Percentiles rank a stretch among this genome's conserved stretches.
Conservation (phyloP, 2,797 vertebrate genomes). For the Taenioides sp. region DNA sequence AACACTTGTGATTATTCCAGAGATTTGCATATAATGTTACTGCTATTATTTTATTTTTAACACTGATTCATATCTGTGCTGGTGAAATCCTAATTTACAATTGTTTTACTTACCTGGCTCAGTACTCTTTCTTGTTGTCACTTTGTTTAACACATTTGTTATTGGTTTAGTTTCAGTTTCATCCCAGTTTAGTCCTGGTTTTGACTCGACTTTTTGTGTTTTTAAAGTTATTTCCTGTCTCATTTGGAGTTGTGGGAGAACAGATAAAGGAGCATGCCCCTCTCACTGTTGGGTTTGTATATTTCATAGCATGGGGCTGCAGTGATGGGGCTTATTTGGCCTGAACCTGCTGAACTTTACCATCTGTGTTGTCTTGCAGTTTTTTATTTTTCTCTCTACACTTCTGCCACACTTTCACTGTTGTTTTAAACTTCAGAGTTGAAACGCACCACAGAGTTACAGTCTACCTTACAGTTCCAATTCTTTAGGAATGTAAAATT, state of each 20-base stretch:
- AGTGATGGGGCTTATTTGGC: conserved; percentile 26
- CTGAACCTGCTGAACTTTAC: conserved; percentile 28
- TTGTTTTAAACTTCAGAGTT: neutral
- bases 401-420: no score
- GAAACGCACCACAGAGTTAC: conserved; percentile 4
- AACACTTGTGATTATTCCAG: no score
- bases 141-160: no score
- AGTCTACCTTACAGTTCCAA: neutral
- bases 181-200: neutral
- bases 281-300: conserved; percentile 31
- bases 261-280: conserved; percentile 46
- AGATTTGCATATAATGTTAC: no score
- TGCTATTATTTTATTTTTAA: no score
- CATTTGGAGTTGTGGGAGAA: conserved; percentile 22
- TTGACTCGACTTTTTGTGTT: neutral
- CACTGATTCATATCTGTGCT: no score
- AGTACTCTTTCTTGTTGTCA: no score
- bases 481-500: no score
- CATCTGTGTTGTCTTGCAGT: neutral
- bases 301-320: conserved; percentile 29
- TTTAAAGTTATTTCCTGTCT: conserved; percentile 33
- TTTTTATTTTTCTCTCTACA: neutral
- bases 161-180: neutral
- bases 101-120: no score
- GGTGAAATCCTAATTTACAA: no score